A percentile compares a stretch with the other conserved stretches of the same genome.
These are phyloP conservation scores for Micromussa lordhowensis DNA, from an alignment of 92 coral and sea anemone genomes.

Conservation along the genomic window DNA sequence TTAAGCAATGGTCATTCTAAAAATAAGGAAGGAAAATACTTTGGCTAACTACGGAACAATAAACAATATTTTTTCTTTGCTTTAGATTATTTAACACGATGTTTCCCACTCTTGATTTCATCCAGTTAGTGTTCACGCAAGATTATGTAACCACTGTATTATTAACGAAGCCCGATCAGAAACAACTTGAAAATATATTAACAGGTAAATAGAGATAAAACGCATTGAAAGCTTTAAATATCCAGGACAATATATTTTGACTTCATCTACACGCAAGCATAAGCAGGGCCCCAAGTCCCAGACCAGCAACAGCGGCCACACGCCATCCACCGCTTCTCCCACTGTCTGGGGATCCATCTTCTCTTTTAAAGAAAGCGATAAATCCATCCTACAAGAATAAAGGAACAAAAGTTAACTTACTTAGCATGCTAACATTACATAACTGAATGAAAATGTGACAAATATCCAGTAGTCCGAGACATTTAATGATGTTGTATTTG, in stretches of 20 bases:
- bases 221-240: background rate
- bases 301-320: constrained; percentile 90
- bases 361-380: constrained; percentile 72
- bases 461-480: background rate
- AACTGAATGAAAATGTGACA: background rate
- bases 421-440: background rate
- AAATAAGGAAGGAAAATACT: background rate
- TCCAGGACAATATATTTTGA: no score
- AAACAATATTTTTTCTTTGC: no score
- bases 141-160: background rate
- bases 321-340: constrained; percentile 76
- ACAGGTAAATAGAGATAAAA: background rate
- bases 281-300: constrained; percentile 91
- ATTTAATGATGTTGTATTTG: no score
- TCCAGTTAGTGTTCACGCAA: background rate
- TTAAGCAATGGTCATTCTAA: background rate
- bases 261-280: constrained; percentile 83
- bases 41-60: background rate
- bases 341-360: constrained; percentile 48
- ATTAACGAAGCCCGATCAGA: background rate
- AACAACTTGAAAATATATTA: background rate
- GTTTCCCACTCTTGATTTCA: background rate
- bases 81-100: background rate
- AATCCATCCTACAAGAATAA: constrained; percentile 83
- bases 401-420: background rate